Evolutionary conservation across 2,888 invertebrate species (phyloP), one percentile per base, ranked within the genome.

Genomic region (Masnerella sp.): DNA sequence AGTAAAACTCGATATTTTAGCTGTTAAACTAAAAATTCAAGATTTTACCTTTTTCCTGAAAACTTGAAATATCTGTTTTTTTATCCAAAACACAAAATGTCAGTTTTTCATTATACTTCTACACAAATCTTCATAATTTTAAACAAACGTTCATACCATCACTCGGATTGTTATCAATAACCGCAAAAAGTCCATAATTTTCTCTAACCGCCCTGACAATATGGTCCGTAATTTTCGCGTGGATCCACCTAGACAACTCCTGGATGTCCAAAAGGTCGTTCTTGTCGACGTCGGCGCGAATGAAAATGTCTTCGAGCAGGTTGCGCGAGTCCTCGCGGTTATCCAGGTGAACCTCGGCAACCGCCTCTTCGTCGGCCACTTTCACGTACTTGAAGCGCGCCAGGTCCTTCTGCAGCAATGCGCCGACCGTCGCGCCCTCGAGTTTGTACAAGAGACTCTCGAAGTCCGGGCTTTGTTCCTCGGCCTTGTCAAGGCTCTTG

Each of bases 201-300:
- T 91, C 91, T 81, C 90, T 88, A 77, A 93, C 90, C 0, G 93
- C 93, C 61, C 90, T 89, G 20, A 91, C 90, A 74, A 93, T 92
- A 81, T 94, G 93, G 65, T 92, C 91, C 25, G 91, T 90, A 42
- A 93, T 92, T 86, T 91, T 92, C 9, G 88, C 86, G 75, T 92
- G 90, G 22, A 94, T 93, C 89, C 92, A 93, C 75, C 89, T 88
- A 0, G 92, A 89, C 56, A 93, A 79, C 83, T 93, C 93, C 75
- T 90, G 90, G 14, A 91, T 90, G 74, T 90, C 90, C 42, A 93
- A 81, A 42, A 89, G 88, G 2, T 88, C 86, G 79, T 92, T 91
- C 34, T 87, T 88, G 81, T 92, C 89, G 9, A 85, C 87, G 81
- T 93, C 93, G 4, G 92, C 93, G 74, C 92, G 92, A 0, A 69